Evolutionary conservation across 2,888 invertebrate genomes (phyloP).

Genomic region (Chymomyza fuscimana): DNA sequence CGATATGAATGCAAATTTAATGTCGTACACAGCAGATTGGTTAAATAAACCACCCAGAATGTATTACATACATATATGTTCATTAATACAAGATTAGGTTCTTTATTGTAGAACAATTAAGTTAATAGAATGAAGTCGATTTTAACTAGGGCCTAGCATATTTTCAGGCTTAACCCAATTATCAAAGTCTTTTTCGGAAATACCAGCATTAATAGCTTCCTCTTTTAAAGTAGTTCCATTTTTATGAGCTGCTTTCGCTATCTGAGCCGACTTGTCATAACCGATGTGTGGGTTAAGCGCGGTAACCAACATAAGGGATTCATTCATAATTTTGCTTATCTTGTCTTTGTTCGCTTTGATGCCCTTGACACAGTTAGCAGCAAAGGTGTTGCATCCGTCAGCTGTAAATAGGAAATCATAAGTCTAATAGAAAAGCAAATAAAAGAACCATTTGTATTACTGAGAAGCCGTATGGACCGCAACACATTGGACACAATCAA

Average conservation of each 20-base stretch:
- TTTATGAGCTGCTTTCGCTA: slow-evolving; percentile 97
- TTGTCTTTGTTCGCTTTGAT: slow-evolving; percentile 87
- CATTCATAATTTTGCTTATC: slow-evolving; percentile 90
- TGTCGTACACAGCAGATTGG: no score
- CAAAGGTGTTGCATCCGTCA: slow-evolving; percentile 90
- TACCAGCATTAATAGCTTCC: slow-evolving; percentile 90
- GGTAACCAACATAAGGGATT: slow-evolving; percentile 97
- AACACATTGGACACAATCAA: slow-evolving; percentile 96
- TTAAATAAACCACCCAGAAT: no score
- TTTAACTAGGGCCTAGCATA: slow-evolving; percentile 90
- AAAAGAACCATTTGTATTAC: slow-evolving; percentile 76
- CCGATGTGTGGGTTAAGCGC: slow-evolving; percentile 98
- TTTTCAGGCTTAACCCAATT: slow-evolving; percentile 93
- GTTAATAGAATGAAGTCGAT: no score
- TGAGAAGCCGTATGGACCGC: slow-evolving; percentile 90
- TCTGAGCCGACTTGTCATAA: slow-evolving; percentile 95
- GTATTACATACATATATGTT: no score
- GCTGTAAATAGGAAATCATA: slow-evolving; percentile 75
- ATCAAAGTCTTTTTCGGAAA: slow-evolving; percentile 90
- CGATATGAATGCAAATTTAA: no score
- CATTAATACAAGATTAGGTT: no score
- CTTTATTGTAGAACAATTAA: no score
- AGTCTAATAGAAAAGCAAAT: background rate
- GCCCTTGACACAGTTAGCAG: slow-evolving; percentile 91
- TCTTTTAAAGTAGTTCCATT: slow-evolving; percentile 92